A percentile compares a stretch with the other conserved stretches of the same genome.
These are phyloP conservation scores for Argopecten irradians DNA, from an alignment of 1,140 invertebrate species.

Conservation along the genomic window DNA sequence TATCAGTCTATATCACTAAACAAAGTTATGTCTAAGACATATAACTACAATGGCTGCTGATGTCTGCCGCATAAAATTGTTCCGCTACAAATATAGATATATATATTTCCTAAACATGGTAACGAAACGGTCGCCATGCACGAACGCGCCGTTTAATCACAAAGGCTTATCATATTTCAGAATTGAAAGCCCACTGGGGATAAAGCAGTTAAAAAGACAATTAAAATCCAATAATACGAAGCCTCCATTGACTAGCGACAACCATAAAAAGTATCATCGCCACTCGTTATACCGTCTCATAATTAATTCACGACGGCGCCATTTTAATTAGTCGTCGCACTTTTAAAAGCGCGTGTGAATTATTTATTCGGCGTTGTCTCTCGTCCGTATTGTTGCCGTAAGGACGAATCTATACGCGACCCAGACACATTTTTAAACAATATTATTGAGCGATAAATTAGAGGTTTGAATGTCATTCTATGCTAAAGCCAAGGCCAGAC, in stretches of 20 bases:
- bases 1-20: no score
- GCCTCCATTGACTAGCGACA: neutral
- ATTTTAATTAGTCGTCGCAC: constrained; percentile 10
- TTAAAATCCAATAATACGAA: neutral
- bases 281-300: neutral
- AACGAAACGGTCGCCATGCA: no score
- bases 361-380: neutral
- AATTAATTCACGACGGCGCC: neutral
- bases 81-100: no score
- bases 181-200: no score
- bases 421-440: neutral
- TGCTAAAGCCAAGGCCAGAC: neutral
- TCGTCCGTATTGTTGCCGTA: neutral
- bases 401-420: neutral
- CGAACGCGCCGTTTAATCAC: no score
- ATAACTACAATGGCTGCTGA: no score
- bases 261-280: neutral
- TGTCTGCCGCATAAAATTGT: no score
- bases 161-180: no score
- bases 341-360: neutral
- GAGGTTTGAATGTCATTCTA: neutral
- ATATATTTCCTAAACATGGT: no score
- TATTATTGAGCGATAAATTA: neutral
- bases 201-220: neutral
- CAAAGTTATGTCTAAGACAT: no score